These are phyloP conservation scores for Tetragonisca angustula DNA, from an alignment of 2,888 invertebrate genomes.

Conservation along the genomic window DNA sequence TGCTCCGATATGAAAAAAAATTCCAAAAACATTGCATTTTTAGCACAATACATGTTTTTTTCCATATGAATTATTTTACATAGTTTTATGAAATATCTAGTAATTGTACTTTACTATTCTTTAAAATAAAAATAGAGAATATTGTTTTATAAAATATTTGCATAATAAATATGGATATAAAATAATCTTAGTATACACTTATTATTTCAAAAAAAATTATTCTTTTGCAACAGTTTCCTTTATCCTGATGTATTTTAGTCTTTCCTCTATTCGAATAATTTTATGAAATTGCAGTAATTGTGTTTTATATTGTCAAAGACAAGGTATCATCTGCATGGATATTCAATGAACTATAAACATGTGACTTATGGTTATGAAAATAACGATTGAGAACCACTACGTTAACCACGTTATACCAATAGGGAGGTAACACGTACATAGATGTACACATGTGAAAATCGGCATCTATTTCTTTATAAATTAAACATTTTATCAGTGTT, in stretches of 20 bases:
- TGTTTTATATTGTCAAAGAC: background rate
- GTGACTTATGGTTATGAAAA: background rate
- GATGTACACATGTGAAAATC: slow-evolving; percentile 45
- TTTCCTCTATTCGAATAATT: background rate
- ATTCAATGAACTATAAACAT: background rate
- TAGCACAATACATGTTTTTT: slow-evolving; percentile 23
- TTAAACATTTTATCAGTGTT: slow-evolving; percentile 30
- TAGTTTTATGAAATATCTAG: slow-evolving; percentile 35
- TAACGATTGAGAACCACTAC: slow-evolving; percentile 23
- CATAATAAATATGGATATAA: slow-evolving; percentile 65
- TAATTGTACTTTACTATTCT: slow-evolving; percentile 43
- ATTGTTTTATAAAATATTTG: slow-evolving; percentile 65
- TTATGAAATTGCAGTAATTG: background rate
- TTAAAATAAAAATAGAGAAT: slow-evolving; percentile 41
- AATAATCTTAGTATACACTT: slow-evolving; percentile 42
- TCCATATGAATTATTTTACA: slow-evolving; percentile 26
- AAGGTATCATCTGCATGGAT: background rate
- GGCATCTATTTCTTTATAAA: slow-evolving; percentile 23
- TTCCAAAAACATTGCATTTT: slow-evolving; percentile 34
- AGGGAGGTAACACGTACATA: slow-evolving; percentile 63
- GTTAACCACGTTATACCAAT: slow-evolving; percentile 59
- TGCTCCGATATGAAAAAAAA: slow-evolving; percentile 10
- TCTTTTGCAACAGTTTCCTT: background rate
- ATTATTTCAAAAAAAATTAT: slow-evolving; percentile 31
- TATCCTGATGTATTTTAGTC: background rate